Evolutionary conservation across 2,113 vertebrate genomes (phyloP).

Genomic region (Geococcyx californianus): DNA sequence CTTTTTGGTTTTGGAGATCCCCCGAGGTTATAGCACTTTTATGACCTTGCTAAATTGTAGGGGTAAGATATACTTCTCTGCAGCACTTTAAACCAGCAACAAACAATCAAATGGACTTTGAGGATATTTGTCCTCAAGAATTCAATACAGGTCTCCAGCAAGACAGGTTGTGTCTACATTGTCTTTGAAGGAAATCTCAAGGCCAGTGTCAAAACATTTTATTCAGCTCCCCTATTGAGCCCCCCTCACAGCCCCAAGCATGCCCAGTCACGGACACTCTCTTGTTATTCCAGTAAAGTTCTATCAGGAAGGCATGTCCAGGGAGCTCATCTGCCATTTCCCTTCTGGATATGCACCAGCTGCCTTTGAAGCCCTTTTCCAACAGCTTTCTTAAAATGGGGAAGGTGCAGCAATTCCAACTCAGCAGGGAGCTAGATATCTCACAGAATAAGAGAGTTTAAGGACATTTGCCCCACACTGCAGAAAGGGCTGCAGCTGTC

Average conservation of each 20-base stretch:
- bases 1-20: constrained; percentile 32
- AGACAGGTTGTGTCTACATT: not conserved
- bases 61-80: not conserved
- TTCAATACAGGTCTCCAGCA: not conserved
- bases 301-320: not conserved
- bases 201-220: not conserved
- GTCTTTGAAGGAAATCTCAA: not conserved
- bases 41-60: constrained; percentile 2
- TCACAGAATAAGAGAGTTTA: not conserved
- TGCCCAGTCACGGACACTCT: not conserved
- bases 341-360: not conserved
- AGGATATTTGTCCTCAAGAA: not conserved
- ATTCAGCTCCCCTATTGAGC: not conserved
- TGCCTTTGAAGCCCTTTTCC: not conserved
- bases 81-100: not conserved
- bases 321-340: not conserved
- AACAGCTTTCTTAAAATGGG: not conserved
- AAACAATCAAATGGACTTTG: not conserved
- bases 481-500: not conserved
- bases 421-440: not conserved
- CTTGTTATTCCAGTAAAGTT: not conserved
- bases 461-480: not conserved
- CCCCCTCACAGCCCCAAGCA: not conserved
- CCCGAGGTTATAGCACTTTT: not conserved
- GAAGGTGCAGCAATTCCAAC: not conserved